These are phyloP conservation scores for Myotis findleyi DNA, from an alignment of 2,797 vertebrate species.

Conservation along the genomic window DNA sequence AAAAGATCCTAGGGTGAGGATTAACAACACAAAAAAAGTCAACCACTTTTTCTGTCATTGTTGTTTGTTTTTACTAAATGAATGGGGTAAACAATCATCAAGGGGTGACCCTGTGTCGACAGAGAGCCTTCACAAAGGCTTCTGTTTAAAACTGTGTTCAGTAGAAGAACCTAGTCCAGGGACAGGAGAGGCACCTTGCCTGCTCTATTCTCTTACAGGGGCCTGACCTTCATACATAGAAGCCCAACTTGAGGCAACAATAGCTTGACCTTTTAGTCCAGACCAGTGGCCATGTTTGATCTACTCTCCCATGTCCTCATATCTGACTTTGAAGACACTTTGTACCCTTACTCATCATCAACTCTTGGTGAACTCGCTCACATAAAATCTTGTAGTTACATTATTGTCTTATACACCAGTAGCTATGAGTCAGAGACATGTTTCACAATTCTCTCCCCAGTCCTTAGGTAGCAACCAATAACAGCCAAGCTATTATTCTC, in stretches of 20 bases:
- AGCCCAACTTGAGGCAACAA: not conserved
- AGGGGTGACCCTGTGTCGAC: not conserved
- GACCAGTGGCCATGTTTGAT: not conserved
- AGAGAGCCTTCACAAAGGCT: not conserved
- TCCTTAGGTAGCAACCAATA: not conserved
- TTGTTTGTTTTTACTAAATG: constrained; percentile 1
- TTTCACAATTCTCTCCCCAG: not conserved
- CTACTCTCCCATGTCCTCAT: not conserved
- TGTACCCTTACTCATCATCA: not conserved
- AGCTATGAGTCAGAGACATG: not conserved
- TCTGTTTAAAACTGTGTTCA: not conserved
- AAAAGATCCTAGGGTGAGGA: no score
- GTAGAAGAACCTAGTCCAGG: not conserved
- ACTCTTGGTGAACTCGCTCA: not conserved
- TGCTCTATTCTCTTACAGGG: not conserved
- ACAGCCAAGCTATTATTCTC: not conserved
- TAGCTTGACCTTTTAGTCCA: not conserved
- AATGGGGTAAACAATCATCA: not conserved
- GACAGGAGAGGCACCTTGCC: not conserved
- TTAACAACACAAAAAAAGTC: not conserved
- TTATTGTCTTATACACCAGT: not conserved
- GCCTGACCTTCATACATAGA: not conserved
- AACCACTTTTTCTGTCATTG: not conserved
- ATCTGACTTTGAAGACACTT: not conserved
- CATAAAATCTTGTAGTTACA: not conserved